These are phyloP conservation scores for Alaudala cheleensis DNA, from an alignment of 2,113 vertebrate species.

Conservation along the genomic window DNA sequence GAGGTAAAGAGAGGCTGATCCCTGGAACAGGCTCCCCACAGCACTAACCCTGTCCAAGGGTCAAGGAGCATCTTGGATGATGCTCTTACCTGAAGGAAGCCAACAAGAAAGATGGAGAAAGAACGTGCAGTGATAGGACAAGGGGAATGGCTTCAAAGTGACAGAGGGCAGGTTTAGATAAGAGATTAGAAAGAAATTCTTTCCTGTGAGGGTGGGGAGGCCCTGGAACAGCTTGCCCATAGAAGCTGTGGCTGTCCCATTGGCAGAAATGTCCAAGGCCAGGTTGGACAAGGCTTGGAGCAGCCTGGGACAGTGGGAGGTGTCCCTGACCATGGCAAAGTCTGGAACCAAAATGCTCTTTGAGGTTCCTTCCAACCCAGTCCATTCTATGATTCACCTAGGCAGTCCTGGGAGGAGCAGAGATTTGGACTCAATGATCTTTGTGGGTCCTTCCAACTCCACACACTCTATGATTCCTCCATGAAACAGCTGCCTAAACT, in stretches of 20 bases:
- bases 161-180: not conserved
- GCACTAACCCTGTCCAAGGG: not conserved
- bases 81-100: not conserved
- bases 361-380: not conserved
- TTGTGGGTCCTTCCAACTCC: not conserved
- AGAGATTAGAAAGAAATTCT: not conserved
- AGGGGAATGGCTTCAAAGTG: not conserved
- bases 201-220: accelerated
- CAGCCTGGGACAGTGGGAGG: not conserved
- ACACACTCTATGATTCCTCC: not conserved
- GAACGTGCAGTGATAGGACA: too few species aligned
- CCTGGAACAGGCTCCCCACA: not conserved
- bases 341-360: not conserved
- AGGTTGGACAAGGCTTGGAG: not conserved
- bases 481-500: not conserved
- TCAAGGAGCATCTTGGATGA: not conserved
- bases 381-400: not conserved
- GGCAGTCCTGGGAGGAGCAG: not conserved
- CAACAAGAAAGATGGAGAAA: not conserved
- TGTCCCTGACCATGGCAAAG: accelerated
- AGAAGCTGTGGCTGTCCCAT: not conserved
- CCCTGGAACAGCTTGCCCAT: not conserved
- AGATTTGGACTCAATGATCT: not conserved
- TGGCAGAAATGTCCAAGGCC: not conserved
- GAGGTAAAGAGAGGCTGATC: not conserved